Conservation (phyloP, 2,113 vertebrate species). For the Nannobrachium achirus region DNA sequence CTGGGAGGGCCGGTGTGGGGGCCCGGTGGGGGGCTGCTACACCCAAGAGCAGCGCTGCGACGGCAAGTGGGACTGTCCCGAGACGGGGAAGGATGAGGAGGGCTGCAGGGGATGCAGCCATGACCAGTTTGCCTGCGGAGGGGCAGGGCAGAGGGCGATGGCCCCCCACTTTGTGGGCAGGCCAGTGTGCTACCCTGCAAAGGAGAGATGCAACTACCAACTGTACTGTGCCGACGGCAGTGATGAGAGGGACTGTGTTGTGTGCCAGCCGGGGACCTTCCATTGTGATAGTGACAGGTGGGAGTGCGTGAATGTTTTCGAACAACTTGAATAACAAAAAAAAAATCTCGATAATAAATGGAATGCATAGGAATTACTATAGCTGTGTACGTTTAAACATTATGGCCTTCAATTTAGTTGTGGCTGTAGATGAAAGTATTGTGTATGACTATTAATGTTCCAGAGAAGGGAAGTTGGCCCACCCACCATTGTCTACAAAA, state of each 20-base stretch:
- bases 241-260: conserved; percentile 85
- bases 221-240: conserved; percentile 86
- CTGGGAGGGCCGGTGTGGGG: conserved; percentile 85
- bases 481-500: too few species aligned
- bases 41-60: conserved; percentile 84
- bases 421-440: too few species aligned
- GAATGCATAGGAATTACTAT: too few species aligned
- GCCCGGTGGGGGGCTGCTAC: conserved; percentile 80
- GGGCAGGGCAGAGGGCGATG: conserved; percentile 52
- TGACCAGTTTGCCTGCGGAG: conserved; percentile 82
- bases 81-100: conserved; percentile 85
- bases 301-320: conserved; percentile 23
- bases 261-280: conserved; percentile 89
- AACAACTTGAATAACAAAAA: too few species aligned
- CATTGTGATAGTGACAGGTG: conserved; percentile 87
- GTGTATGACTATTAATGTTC: too few species aligned
- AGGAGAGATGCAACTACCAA: conserved; percentile 91
- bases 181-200: conserved; percentile 81
- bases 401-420: too few species aligned
- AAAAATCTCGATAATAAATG: too few species aligned
- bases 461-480: too few species aligned
- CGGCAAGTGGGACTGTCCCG: conserved; percentile 87
- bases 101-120: conserved; percentile 80
- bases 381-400: too few species aligned
- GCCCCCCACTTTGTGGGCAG: conserved; percentile 33